A percentile compares a stretch with the other conserved stretches of the same genome.
Evolutionary conservation across 2,797 vertebrate genomes (phyloP).

Genomic region (Dicrostonyx torquatus): DNA sequence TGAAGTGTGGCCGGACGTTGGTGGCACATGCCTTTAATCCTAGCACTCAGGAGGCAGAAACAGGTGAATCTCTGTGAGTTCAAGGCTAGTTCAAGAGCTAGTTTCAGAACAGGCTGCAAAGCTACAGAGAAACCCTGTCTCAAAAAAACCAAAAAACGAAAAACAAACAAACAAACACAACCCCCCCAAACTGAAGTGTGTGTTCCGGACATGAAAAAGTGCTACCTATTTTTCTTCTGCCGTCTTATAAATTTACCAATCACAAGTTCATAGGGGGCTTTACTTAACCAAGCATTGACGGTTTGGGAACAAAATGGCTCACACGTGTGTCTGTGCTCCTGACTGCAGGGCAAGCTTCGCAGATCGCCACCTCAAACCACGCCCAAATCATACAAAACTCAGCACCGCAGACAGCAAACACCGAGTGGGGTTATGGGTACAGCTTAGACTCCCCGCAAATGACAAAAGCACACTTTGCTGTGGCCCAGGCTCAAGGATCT

Average conservation of each 20-base stretch:
- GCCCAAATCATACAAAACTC: background rate
- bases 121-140: too few species aligned
- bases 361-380: too few species aligned
- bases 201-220: background rate
- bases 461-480: background rate
- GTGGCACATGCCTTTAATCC: too few species aligned
- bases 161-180: too few species aligned
- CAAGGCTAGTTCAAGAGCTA: too few species aligned
- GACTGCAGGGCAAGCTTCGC: background rate
- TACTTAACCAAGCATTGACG: slow-evolving; percentile 52
- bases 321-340: slow-evolving; percentile 11
- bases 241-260: slow-evolving; percentile 78
- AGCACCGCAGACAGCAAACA: background rate
- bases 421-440: background rate
- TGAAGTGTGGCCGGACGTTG: background rate
- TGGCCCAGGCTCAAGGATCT: background rate
- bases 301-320: slow-evolving; percentile 70
- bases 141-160: too few species aligned
- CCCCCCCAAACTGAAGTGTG: background rate
- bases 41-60: too few species aligned
- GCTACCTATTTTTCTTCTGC: slow-evolving; percentile 16
- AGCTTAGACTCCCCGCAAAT: background rate
- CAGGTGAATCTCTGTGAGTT: too few species aligned
- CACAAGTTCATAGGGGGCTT: slow-evolving; percentile 62
- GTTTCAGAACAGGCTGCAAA: too few species aligned